phyloP scores from a whole-genome alignment of 1,140 invertebrate genomes.

The Brachionus plicatilis region DNA sequence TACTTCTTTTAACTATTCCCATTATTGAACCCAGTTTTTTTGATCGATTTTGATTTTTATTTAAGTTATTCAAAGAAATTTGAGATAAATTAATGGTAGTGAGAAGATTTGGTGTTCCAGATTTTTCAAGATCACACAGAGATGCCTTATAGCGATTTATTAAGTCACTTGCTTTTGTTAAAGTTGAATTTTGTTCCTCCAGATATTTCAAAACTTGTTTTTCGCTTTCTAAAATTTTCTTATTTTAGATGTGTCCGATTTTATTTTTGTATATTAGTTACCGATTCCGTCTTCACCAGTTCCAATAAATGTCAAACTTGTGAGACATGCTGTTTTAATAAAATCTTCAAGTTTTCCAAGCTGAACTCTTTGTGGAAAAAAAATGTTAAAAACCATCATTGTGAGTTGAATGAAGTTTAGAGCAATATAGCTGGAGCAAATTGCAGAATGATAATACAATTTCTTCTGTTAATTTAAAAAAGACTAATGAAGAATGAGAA shows the following conservation, averaged over 20 bases:
- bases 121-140: not conserved
- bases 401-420: too few relatives aligned
- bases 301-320: conserved; percentile 82
- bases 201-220: conserved; percentile 23
- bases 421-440: too few relatives aligned
- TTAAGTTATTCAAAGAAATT: not conserved
- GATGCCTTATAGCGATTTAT: conserved; percentile 28
- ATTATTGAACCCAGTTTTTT: conserved; percentile 30
- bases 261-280: not conserved
- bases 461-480: too few relatives aligned
- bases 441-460: too few relatives aligned
- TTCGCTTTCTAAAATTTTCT: conserved; percentile 17
- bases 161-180: conserved; percentile 18
- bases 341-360: conserved; percentile 84
- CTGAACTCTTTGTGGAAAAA: conserved; percentile 65
- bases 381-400: not conserved
- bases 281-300: conserved; percentile 39
- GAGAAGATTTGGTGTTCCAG: not conserved
- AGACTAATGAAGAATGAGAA: too few relatives aligned
- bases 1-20: conserved; percentile 23
- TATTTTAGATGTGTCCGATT: not conserved
- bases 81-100: not conserved
- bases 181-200: conserved; percentile 15
- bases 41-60: not conserved
- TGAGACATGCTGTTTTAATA: conserved; percentile 87